Conservation (phyloP, 1,140 invertebrate genomes). For the Drosophila miranda region DNA sequence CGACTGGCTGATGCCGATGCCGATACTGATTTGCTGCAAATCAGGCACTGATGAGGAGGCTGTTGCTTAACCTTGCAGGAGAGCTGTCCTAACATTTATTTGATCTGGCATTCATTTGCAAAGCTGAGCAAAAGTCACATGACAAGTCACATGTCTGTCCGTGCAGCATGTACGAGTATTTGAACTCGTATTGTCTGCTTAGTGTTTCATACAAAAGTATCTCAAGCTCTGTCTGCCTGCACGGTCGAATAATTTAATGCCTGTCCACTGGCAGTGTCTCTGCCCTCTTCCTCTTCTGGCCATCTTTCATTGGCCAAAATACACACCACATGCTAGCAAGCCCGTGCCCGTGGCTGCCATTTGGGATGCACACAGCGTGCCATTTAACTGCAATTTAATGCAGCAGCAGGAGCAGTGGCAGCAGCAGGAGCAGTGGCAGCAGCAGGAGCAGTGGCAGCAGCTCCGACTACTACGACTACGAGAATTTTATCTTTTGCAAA, state of each 20-base stretch:
- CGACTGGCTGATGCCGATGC: slow-evolving; percentile 13
- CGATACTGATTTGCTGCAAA: slow-evolving; percentile 70
- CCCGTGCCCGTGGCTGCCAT: slow-evolving; percentile 42
- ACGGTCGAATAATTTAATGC: slow-evolving; percentile 81
- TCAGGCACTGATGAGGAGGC: slow-evolving; percentile 49
- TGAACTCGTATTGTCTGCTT: slow-evolving; percentile 52
- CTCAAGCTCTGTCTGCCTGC: slow-evolving; percentile 55
- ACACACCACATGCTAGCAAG: slow-evolving; percentile 3
- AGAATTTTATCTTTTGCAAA: slow-evolving; percentile 69
- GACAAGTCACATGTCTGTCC: slow-evolving; percentile 21
- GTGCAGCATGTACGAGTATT: slow-evolving; percentile 18
- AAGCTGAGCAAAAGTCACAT: slow-evolving; percentile 31
- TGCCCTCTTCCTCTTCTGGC: not conserved
- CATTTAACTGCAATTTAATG: slow-evolving; percentile 81
- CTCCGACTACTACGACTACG: slow-evolving; percentile 16
- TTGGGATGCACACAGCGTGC: slow-evolving; percentile 73
- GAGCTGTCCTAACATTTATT: slow-evolving; percentile 37
- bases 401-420: not conserved
- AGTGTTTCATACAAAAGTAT: slow-evolving; percentile 77
- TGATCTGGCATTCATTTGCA: slow-evolving; percentile 28
- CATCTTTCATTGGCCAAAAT: slow-evolving; percentile 53
- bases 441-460: slow-evolving; percentile 8
- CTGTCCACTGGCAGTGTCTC: slow-evolving; percentile 5
- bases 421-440: too few species aligned
- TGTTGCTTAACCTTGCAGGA: slow-evolving; percentile 29